phyloP scores from a whole-genome alignment of 2,113 vertebrate genomes.

The Aegithalos caudatus region DNA sequence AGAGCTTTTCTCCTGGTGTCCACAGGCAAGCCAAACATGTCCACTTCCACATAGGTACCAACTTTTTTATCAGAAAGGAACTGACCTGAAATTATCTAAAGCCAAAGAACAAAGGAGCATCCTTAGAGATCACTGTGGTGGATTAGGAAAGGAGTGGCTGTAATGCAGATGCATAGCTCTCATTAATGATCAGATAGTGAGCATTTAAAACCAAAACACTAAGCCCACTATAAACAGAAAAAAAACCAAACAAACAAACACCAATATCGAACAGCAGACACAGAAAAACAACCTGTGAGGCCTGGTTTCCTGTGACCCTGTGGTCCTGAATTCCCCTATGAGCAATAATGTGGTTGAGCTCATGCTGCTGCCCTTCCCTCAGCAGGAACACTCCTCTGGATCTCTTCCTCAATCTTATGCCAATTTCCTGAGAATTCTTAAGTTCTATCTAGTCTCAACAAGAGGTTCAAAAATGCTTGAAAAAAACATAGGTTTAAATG shows the following conservation, averaged over 20 bases:
- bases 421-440: background rate
- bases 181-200: background rate
- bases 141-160: background rate
- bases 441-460: background rate
- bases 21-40: conserved; percentile 96
- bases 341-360: background rate
- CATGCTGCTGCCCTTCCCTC: background rate
- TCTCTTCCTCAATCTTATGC: background rate
- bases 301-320: background rate
- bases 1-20: conserved; percentile 96
- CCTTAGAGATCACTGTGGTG: accelerated
- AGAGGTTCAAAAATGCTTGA: background rate
- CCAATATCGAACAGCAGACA: background rate
- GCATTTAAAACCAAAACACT: background rate
- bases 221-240: background rate
- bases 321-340: background rate
- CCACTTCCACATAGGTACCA: conserved; percentile 93
- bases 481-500: background rate
- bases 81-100: conserved; percentile 96
- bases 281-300: background rate
- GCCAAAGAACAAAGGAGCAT: background rate
- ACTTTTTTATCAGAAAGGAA: conserved; percentile 98
- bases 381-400: background rate
- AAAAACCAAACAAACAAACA: too few species aligned
- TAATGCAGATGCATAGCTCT: background rate